phyloP scores from a whole-genome alignment of 2,113 vertebrate species.

The Halcyon malimbica region DNA sequence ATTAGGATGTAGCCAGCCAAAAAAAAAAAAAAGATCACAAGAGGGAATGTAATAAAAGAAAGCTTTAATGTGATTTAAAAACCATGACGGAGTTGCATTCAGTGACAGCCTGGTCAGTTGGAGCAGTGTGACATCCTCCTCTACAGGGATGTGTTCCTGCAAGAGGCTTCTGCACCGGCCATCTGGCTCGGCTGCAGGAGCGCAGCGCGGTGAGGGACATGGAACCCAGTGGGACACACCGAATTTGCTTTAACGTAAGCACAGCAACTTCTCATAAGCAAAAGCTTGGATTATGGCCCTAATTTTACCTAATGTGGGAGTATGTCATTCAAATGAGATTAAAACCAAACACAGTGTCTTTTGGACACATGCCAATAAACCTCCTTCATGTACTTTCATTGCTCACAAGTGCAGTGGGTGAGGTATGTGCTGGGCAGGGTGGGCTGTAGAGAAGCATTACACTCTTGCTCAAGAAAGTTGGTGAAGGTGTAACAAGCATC shows the following conservation, averaged over 20 bases:
- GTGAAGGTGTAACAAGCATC: background rate
- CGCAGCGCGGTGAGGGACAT: slow-evolving; percentile 66
- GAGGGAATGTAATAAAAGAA: slow-evolving; percentile 86
- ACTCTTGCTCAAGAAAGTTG: background rate
- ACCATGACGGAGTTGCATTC: slow-evolving; percentile 86
- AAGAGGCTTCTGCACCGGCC: slow-evolving; percentile 77
- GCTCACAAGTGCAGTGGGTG: background rate
- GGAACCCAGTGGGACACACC: slow-evolving; percentile 48
- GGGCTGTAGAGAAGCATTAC: background rate
- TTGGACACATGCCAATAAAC: background rate
- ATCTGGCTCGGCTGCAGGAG: slow-evolving; percentile 81
- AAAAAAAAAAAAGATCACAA: slow-evolving; percentile 65
- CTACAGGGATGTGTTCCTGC: slow-evolving; percentile 80
- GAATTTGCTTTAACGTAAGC: slow-evolving; percentile 21
- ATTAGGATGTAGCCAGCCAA: slow-evolving; percentile 85
- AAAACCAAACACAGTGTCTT: background rate
- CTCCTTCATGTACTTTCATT: background rate
- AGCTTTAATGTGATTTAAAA: slow-evolving; percentile 95
- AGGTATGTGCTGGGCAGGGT: background rate
- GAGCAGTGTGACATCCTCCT: slow-evolving; percentile 62
- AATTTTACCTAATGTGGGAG: slow-evolving; percentile 8
- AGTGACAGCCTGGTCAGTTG: slow-evolving; percentile 74
- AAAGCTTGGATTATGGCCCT: background rate
- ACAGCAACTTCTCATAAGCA: background rate
- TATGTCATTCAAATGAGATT: background rate